Base-by-base conservation (phyloP, 2,888 invertebrate genomes). In the Catotricha subobsoleta region DNA sequence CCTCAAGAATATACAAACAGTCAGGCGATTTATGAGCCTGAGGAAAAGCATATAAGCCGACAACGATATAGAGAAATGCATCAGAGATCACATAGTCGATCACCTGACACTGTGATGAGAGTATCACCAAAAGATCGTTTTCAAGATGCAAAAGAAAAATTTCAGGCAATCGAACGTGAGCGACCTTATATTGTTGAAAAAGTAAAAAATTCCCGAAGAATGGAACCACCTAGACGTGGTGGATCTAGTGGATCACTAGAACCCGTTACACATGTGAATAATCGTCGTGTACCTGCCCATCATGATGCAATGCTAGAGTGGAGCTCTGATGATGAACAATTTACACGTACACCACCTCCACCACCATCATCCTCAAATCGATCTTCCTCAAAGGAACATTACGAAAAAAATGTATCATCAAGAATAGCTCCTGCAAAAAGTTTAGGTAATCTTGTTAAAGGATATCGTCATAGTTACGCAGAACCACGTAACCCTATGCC, bases 111-210 rank as follows among this genome's bases (percentile, higher is more conserved):
- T 7, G 31, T 30, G 2, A 20, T 29, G 12, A 36, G 47, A 35
- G 51, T 59, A n/a, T 72, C 77, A 2, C 82, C 82, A 1, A 73
- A 79, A 49, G 83, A 84, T 52, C 69, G 83, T 44, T 84, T 86
- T 62, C 78, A 81, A 51, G 84, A 84, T 51, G 84, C 86, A 35
- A 84, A 84, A 59, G 82, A 86, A 53, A 84, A 84, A 61, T 86
- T 86, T 56, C 69, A 78, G 58, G 73, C 80, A 46, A 69, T 86
- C 60, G 86, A 86, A 55, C 68, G 77, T 45, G 77, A 80, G 50
- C 65, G 73, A 43, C 67, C 74, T 10, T 54, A 56, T 23, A 13
- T 19, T 10, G 20, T 25, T 10, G 29, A 29, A 28, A 27, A 25
- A 19, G 20, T 18, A 18, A 20, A 35, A 12, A 25, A 34, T 19